phyloP scores from a whole-genome alignment of 2,797 vertebrate species.

The Lagorchestes hirsutus region DNA sequence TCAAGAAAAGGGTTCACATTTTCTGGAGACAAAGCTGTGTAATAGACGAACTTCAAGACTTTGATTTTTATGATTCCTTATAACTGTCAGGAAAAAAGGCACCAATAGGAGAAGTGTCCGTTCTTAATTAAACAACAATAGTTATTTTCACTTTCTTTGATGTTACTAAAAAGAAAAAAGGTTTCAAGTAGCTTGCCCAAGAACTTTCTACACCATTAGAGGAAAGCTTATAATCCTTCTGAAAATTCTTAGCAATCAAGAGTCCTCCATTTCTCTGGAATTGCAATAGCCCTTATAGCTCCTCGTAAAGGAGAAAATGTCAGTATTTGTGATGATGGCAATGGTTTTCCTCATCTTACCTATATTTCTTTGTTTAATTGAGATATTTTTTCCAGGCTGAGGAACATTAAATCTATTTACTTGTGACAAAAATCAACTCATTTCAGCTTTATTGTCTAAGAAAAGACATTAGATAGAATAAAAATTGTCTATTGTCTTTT shows the following conservation, averaged over 20 bases:
- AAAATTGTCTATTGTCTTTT: background rate
- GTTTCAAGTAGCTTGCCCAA: background rate
- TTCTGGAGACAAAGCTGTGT: conserved; percentile 12
- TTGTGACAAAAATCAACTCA: conserved; percentile 16
- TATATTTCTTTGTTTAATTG: background rate
- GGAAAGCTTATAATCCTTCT: background rate
- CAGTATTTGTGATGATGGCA: background rate
- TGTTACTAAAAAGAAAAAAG: background rate
- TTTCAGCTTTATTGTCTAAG: background rate
- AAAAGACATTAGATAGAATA: background rate
- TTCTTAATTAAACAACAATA: background rate
- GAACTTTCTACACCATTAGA: background rate
- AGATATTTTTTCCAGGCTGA: background rate
- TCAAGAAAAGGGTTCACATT: background rate
- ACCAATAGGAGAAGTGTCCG: background rate
- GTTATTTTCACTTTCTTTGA: background rate
- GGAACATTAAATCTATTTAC: conserved; percentile 14
- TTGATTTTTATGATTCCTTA: background rate
- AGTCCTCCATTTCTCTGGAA: background rate
- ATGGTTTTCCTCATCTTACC: background rate
- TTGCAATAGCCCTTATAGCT: background rate
- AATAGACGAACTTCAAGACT: conserved; percentile 13
- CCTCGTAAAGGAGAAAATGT: background rate
- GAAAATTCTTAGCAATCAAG: background rate
- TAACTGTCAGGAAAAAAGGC: conserved; percentile 7